These are phyloP conservation scores for Drosophila tropicalis DNA, from an alignment of 1,140 invertebrate genomes.

Conservation along the genomic window DNA sequence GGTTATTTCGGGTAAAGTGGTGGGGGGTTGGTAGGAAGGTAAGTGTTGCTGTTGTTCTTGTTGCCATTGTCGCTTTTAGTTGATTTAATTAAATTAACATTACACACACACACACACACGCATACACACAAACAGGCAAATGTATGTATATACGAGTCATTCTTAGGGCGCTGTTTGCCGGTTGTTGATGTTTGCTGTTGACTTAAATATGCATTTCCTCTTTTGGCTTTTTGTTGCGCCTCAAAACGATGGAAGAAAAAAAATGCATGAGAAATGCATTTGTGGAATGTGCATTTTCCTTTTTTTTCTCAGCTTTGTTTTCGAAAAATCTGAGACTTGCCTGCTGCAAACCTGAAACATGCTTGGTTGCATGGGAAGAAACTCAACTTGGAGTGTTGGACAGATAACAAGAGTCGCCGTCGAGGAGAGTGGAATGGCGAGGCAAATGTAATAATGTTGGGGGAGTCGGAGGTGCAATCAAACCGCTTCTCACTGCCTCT, in stretches of 20 bases:
- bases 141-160: neutral
- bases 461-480: conserved; percentile 5
- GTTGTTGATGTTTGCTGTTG: neutral
- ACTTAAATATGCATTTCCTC: conserved; percentile 24
- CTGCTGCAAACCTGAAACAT: conserved; percentile 24
- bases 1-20: neutral
- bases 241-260: neutral
- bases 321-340: conserved; percentile 9
- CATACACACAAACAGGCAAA: too few relatives aligned
- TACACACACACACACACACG: neutral
- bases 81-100: conserved; percentile 27
- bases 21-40: too few relatives aligned
- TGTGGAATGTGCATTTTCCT: conserved; percentile 52
- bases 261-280: conserved; percentile 62
- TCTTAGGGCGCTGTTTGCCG: neutral
- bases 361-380: conserved; percentile 55
- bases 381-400: conserved; percentile 4
- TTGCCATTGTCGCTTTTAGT: conserved; percentile 4
- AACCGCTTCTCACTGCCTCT: neutral
- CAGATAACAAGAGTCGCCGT: neutral
- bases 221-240: conserved; percentile 3
- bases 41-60: conserved; percentile 7
- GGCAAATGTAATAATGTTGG: neutral
- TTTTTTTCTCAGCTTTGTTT: conserved; percentile 60
- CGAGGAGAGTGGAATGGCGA: neutral